Evolutionary conservation across 2,888 invertebrate genomes (phyloP).

Genomic region (Epinotia bilunana): DNA sequence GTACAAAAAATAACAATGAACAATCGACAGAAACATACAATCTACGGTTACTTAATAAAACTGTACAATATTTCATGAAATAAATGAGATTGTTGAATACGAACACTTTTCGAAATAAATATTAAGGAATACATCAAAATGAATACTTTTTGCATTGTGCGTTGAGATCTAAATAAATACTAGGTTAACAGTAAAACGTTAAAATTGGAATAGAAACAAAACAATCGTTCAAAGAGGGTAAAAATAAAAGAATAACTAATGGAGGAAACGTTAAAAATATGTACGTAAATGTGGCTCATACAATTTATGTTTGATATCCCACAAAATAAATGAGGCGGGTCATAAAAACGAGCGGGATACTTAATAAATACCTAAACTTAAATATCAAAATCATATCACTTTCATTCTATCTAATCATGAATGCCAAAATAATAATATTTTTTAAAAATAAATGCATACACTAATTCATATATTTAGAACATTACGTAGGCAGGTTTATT

Average conservation of each 20-base stretch:
- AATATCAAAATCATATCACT: background rate
- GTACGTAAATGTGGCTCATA: background rate
- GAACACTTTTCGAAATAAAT: background rate
- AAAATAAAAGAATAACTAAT: background rate
- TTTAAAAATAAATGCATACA: conserved; percentile 9
- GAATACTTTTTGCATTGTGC: conserved; percentile 33
- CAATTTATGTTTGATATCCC: background rate
- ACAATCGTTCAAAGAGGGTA: background rate
- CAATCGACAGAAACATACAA: background rate
- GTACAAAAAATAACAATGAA: conserved; percentile 6
- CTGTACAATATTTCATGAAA: background rate
- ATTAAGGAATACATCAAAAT: background rate
- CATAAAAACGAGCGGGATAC: background rate
- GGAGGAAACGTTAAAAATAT: background rate
- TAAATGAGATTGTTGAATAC: background rate
- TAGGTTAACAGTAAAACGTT: conserved; percentile 1
- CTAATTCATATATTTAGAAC: background rate
- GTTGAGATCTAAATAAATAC: conserved; percentile 38
- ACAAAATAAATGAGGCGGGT: background rate
- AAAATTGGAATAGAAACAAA: background rate
- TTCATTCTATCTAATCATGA: background rate
- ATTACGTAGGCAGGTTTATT: background rate
- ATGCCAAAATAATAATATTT: background rate
- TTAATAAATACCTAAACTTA: background rate
- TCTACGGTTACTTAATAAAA: background rate